phyloP scores from a whole-genome alignment of 2,113 vertebrate species.

The Pontoporia blainvillei region DNA sequence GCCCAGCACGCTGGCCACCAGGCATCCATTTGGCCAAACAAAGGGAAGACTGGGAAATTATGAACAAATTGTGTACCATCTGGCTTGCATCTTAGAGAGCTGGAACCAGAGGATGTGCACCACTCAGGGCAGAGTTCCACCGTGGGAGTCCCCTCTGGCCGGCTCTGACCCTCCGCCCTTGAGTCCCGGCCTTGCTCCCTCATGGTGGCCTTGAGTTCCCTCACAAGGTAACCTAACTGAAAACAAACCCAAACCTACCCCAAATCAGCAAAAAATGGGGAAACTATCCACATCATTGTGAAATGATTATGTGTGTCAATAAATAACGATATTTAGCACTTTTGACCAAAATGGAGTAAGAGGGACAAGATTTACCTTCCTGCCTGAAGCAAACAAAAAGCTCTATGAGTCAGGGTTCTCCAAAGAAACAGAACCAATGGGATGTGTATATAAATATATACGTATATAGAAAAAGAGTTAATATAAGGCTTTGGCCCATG shows the following conservation, averaged over 20 bases:
- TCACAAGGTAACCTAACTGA: neutral
- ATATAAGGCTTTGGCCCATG: fast-evolving
- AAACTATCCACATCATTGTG: fast-evolving
- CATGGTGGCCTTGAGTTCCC: fast-evolving
- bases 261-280: neutral
- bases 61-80: neutral
- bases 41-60: neutral
- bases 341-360: neutral
- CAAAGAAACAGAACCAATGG: neutral
- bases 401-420: neutral
- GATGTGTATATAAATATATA: fast-evolving
- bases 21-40: neutral
- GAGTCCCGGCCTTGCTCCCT: fast-evolving
- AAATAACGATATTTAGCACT: neutral
- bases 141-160: fast-evolving
- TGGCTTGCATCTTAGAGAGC: neutral
- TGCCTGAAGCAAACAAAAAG: neutral
- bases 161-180: fast-evolving
- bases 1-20: neutral
- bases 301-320: too few species aligned
- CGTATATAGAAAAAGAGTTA: fast-evolving
- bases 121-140: neutral
- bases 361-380: too few species aligned
- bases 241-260: neutral
- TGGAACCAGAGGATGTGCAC: neutral